These are phyloP conservation scores for Ciona savignyi DNA, from an alignment of 23 tunicate genomes.

Conservation along the genomic window DNA sequence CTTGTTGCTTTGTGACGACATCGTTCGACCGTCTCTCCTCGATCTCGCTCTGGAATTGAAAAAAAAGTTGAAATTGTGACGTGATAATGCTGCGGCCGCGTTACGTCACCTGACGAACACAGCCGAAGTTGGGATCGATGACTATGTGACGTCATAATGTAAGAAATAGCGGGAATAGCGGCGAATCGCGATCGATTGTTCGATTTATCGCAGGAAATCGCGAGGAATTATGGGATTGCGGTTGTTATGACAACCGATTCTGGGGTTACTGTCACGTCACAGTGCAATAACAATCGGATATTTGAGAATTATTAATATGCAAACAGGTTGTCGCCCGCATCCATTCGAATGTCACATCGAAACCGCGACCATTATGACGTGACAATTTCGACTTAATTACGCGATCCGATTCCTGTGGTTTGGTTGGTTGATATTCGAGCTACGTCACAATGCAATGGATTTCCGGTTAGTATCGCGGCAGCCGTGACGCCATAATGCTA, in stretches of 20 bases:
- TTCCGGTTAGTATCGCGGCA: too few species aligned
- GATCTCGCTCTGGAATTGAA: neutral
- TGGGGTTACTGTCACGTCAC: neutral
- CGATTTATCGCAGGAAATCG: neutral
- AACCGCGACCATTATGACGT: neutral
- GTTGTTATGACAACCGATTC: neutral
- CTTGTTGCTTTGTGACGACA: too few species aligned
- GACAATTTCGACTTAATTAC: neutral
- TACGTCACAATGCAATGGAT: neutral
- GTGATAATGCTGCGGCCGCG: too few species aligned
- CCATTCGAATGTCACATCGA: too few species aligned
- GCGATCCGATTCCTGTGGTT: neutral
- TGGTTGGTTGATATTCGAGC: neutral
- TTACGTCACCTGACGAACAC: too few species aligned
- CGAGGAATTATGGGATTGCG: neutral
- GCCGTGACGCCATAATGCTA: neutral
- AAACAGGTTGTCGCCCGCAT: neutral
- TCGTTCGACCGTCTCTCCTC: neutral
- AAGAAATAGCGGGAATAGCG: neutral
- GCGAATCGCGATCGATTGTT: neutral
- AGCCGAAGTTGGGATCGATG: neutral
- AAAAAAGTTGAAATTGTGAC: too few species aligned
- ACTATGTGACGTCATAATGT: neutral
- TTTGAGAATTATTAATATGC: neutral
- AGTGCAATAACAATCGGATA: neutral